Conservation (phyloP, 1,140 invertebrate species). For the Pachyrhynchus sulphureomaculatus region DNA sequence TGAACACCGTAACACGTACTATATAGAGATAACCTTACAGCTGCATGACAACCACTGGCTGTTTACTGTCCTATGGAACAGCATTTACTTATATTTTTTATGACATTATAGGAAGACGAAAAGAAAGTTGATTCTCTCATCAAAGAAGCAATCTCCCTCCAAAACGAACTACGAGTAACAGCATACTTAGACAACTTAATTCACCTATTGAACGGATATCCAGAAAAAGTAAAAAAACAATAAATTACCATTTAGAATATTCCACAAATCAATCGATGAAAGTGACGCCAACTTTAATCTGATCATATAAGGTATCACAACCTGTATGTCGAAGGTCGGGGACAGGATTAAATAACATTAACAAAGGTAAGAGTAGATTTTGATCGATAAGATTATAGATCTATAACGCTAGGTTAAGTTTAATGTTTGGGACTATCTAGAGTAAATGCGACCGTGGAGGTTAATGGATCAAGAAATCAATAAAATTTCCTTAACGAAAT, state of each 20-base stretch:
- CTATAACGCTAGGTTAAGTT: no score
- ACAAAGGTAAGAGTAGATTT: not conserved
- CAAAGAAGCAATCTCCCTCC: conserved; percentile 20
- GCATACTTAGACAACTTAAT: conserved; percentile 39
- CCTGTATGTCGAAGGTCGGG: not conserved
- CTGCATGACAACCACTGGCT: no score
- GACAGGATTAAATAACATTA: not conserved
- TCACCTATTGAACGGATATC: conserved; percentile 35
- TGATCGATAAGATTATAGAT: not conserved
- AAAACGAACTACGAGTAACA: conserved; percentile 36
- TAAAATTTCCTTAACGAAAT: no score
- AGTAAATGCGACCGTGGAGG: no score
- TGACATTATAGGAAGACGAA: conserved; percentile 32
- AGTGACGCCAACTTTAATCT: conserved; percentile 9
- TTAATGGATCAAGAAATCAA: no score
- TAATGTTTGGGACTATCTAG: no score
- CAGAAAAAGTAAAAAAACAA: conserved; percentile 36
- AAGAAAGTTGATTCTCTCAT: conserved; percentile 30
- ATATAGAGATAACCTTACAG: no score
- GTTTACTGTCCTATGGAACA: no score
- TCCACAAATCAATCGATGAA: conserved; percentile 10
- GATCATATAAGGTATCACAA: conserved; percentile 13
- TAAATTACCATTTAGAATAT: conserved; percentile 39
- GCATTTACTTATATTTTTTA: no score
- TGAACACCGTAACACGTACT: no score